Conservation (phyloP, 2,888 invertebrate species). For the Lamproptera curius region DNA sequence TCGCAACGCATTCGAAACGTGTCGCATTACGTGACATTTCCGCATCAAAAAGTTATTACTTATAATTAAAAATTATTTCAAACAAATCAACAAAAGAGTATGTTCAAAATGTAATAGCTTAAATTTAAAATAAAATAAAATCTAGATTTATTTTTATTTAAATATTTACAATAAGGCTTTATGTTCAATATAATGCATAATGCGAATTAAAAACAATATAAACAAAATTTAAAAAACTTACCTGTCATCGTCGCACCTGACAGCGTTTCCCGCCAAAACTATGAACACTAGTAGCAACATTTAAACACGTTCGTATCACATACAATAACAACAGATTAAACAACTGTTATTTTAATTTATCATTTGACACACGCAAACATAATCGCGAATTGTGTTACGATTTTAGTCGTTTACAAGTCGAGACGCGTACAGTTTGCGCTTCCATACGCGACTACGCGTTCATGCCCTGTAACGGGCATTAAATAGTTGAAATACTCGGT, state of each 20-base stretch:
- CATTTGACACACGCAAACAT: not conserved
- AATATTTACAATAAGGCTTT: not conserved
- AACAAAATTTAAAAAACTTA: conserved; percentile 24
- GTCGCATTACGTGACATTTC: not conserved
- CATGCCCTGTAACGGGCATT: conserved; percentile 11
- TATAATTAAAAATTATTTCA: not conserved
- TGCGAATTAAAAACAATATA: not conserved
- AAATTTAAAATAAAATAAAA: not conserved
- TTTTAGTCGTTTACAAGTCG: not conserved
- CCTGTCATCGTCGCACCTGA: conserved; percentile 55
- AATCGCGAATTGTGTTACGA: conserved; percentile 5
- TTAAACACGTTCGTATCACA: conserved; percentile 18
- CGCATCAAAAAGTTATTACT: not conserved
- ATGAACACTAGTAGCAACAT: conserved; percentile 37
- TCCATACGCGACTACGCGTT: conserved; percentile 19
- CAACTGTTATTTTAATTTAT: not conserved
- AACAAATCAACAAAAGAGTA: not conserved
- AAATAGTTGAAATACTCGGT: conserved; percentile 17
- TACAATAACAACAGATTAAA: conserved; percentile 9
- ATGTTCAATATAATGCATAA: not conserved
- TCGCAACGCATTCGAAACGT: not conserved
- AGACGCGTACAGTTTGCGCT: conserved; percentile 11
- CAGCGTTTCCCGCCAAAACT: conserved; percentile 51
- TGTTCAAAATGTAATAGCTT: not conserved
- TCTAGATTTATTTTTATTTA: not conserved